Evolutionary conservation across 64 coral and sea anemone species (phyloP).

Genomic region (Acropora yongei): DNA sequence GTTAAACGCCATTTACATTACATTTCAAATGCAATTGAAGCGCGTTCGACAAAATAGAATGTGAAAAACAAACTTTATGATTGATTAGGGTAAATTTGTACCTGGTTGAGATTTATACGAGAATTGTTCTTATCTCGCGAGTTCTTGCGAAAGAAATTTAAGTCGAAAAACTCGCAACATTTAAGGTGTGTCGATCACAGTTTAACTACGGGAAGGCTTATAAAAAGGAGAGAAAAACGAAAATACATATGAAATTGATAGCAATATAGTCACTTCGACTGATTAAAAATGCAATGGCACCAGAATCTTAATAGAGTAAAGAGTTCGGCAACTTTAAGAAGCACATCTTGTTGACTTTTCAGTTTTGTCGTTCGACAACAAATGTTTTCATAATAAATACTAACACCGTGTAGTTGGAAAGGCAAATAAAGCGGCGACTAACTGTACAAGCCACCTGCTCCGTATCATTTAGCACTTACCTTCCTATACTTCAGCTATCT

Average conservation of each 20-base stretch:
- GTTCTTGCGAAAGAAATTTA: no score
- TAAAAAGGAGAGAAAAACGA: not conserved
- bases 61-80: not conserved
- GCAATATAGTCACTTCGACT: not conserved
- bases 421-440: not conserved
- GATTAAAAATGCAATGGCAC: not conserved
- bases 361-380: not conserved
- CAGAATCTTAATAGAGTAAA: not conserved
- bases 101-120: not conserved
- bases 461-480: not conserved
- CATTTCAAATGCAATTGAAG: no score
- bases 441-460: not conserved
- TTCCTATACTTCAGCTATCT: not conserved
- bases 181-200: not conserved
- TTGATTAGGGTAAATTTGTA: not conserved
- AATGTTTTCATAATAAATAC: conserved; percentile 23
- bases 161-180: not conserved
- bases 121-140: not conserved
- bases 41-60: not conserved
- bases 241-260: not conserved
- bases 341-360: not conserved
- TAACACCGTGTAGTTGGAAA: not conserved
- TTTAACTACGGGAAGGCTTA: no score
- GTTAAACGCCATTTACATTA: no score
- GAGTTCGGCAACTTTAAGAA: not conserved